Conservation (phyloP, 2,797 vertebrate genomes). For the Monodelphis domestica region DNA sequence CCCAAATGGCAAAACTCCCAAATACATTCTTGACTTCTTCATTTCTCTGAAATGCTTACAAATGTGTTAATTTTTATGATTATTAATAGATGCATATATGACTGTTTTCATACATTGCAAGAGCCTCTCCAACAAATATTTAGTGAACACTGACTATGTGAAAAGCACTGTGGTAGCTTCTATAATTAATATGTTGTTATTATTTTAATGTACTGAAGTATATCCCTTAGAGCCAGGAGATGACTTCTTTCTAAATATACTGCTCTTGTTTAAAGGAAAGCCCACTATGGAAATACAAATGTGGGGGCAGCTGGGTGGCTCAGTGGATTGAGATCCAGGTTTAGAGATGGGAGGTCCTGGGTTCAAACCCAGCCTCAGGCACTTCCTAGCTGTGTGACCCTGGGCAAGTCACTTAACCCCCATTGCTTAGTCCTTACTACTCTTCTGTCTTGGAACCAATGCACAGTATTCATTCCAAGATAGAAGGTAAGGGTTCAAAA, state of each 20-base stretch:
- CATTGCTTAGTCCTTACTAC: too few relatives aligned
- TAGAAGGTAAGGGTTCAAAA: too few relatives aligned
- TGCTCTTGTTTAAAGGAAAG: background rate
- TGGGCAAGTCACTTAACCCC: too few relatives aligned
- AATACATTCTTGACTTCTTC: background rate
- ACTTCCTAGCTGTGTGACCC: too few relatives aligned
- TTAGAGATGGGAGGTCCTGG: too few relatives aligned
- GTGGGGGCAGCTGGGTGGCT: too few relatives aligned
- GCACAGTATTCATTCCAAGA: too few relatives aligned
- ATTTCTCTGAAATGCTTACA: background rate
- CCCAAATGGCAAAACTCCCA: background rate
- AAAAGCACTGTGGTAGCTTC: background rate
- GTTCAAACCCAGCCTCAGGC: too few relatives aligned
- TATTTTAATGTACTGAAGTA: background rate
- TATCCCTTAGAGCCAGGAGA: background rate
- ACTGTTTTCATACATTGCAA: background rate
- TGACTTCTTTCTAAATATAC: background rate
- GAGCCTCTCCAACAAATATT: background rate
- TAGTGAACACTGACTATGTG: background rate
- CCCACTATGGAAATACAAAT: too few relatives aligned
- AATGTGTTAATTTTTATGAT: background rate
- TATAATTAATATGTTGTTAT: background rate
- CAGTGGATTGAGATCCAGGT: too few relatives aligned
- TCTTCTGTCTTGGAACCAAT: too few relatives aligned
- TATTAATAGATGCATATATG: background rate